These are phyloP conservation scores for Siderastrea siderea DNA, from an alignment of 92 coral and sea anemone species.

Conservation along the genomic window DNA sequence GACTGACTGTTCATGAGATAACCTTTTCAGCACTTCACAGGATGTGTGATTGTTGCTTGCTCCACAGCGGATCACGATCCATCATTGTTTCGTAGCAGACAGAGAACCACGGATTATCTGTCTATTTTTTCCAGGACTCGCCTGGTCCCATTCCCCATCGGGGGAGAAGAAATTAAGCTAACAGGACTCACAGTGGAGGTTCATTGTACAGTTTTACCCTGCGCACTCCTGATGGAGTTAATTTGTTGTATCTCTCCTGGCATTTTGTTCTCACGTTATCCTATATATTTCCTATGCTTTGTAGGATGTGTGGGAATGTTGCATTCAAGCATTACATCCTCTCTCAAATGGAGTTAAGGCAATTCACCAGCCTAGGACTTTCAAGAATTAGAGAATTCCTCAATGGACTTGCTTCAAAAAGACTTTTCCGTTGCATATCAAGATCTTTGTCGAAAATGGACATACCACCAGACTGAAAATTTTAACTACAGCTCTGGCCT, in stretches of 20 bases:
- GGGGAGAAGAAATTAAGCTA: neutral
- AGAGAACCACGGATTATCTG: slow-evolving; percentile 24
- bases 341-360: slow-evolving; percentile 52
- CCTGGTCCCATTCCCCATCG: neutral
- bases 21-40: slow-evolving; percentile 8
- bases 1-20: slow-evolving; percentile 38
- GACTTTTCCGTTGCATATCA: slow-evolving; percentile 43
- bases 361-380: slow-evolving; percentile 38
- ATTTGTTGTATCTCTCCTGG: slow-evolving; percentile 24
- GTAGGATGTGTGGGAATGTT: slow-evolving; percentile 73
- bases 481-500: slow-evolving; percentile 18
- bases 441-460: slow-evolving; percentile 52
- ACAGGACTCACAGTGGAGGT: slow-evolving; percentile 1
- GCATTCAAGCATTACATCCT: slow-evolving; percentile 48
- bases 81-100: slow-evolving; percentile 26
- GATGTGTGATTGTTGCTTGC: slow-evolving; percentile 18
- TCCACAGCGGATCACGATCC: slow-evolving; percentile 13
- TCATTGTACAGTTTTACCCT: neutral
- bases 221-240: slow-evolving; percentile 15
- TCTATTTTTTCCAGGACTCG: slow-evolving; percentile 5
- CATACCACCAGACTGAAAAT: slow-evolving; percentile 43
- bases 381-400: slow-evolving; percentile 32
- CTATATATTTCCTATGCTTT: slow-evolving; percentile 68
- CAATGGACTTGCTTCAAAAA: slow-evolving; percentile 43
- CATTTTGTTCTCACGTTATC: slow-evolving; percentile 36